Evolutionary conservation across 2,113 vertebrate genomes (phyloP).

Genomic region (Pseudopipra pipra): DNA sequence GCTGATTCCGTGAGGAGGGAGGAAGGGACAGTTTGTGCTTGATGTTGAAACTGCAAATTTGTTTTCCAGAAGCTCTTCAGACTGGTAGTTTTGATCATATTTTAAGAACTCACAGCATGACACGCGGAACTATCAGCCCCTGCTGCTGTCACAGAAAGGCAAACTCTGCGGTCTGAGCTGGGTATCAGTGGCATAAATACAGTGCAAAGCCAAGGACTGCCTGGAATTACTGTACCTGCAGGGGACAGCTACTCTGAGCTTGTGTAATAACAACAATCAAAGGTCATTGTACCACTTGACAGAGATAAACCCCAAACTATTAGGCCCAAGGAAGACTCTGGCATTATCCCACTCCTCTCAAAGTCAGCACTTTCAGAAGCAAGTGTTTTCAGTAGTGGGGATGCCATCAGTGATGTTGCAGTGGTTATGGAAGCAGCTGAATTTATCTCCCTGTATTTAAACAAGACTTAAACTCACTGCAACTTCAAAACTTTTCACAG

Average conservation of each 20-base stretch:
- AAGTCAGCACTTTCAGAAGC: background rate
- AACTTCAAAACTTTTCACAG: background rate
- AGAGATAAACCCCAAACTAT: background rate
- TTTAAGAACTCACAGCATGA: background rate
- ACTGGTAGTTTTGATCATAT: background rate
- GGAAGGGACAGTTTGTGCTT: background rate
- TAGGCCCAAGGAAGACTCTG: background rate
- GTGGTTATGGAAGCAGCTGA: background rate
- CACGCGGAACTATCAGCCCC: background rate
- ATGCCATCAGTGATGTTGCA: background rate
- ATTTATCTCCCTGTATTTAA: background rate
- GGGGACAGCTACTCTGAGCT: background rate
- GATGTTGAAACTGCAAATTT: slow-evolving; percentile 13
- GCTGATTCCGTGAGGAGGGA: background rate
- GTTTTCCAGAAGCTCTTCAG: slow-evolving; percentile 20
- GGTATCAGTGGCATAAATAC: background rate
- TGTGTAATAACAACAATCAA: background rate
- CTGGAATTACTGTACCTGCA: background rate
- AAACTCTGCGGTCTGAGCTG: background rate
- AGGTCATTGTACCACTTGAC: background rate
- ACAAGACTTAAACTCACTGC: background rate
- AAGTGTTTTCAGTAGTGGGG: background rate
- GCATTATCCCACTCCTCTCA: background rate
- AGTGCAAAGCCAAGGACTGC: background rate
- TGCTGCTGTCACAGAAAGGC: background rate